A percentile compares a stretch with the other conserved stretches of the same genome.
These are phyloP conservation scores for Megaleporinus macrocephalus DNA, from an alignment of 2,113 vertebrate species.

Conservation along the genomic window DNA sequence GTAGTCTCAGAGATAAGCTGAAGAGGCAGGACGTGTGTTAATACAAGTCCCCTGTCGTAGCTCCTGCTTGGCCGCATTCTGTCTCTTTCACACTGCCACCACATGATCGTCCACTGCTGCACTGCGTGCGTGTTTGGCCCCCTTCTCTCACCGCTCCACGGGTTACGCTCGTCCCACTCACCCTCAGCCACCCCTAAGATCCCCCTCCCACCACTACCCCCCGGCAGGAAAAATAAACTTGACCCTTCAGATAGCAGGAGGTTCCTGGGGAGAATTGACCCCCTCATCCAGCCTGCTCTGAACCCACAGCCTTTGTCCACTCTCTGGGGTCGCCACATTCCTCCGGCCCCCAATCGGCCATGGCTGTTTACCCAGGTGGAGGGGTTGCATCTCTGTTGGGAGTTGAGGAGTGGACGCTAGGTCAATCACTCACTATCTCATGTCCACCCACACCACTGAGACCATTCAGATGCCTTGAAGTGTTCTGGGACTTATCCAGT, in stretches of 20 bases:
- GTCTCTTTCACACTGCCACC: neutral
- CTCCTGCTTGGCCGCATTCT: conserved; percentile 33
- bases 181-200: conserved; percentile 18
- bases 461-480: conserved; percentile 37
- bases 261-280: conserved; percentile 68
- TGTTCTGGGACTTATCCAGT: conserved; percentile 48
- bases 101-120: conserved; percentile 15
- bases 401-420: conserved; percentile 26
- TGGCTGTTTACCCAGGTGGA: conserved; percentile 65
- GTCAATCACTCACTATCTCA: conserved; percentile 30
- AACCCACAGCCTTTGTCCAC: conserved; percentile 33
- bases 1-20: conserved; percentile 48
- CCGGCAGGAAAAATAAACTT: conserved; percentile 79
- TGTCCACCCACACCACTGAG: conserved; percentile 35
- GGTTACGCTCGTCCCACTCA: conserved; percentile 28
- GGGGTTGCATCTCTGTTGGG: conserved; percentile 36
- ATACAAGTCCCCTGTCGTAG: conserved; percentile 40
- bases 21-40: conserved; percentile 51
- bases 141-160: neutral
- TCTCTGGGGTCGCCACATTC: conserved; percentile 44
- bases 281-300: conserved; percentile 21
- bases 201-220: conserved; percentile 26
- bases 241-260: conserved; percentile 62
- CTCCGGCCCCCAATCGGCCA: conserved; percentile 26
- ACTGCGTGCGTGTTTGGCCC: conserved; percentile 12